Percentiles rank a stretch among this genome's conserved stretches.
phyloP scores from a whole-genome alignment of 2,888 invertebrate species.

The Oscheius sp. region DNA sequence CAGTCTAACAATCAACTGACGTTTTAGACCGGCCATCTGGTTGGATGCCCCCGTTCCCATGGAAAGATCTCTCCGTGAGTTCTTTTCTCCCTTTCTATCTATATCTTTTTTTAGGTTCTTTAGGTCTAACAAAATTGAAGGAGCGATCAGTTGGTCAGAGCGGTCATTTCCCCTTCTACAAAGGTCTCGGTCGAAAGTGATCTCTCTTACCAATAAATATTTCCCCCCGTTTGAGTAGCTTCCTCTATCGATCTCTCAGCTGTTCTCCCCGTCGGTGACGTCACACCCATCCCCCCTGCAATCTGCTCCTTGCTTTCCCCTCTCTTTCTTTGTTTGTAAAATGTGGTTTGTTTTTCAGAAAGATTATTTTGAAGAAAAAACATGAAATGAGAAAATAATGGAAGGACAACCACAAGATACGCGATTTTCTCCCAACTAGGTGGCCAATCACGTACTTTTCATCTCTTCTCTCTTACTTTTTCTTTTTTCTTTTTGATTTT shows the following conservation, averaged over 20 bases:
- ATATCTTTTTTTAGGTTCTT: background rate
- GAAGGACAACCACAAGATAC: no score
- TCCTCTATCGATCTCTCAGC: slow-evolving; percentile 4
- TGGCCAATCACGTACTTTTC: no score
- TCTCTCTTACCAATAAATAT: slow-evolving; percentile 1
- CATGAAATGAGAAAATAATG: no score
- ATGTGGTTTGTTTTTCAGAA: no score
- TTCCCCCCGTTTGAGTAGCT: background rate
- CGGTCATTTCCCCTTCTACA: slow-evolving; percentile 37
- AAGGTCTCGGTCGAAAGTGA: slow-evolving; percentile 27
- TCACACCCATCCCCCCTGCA: slow-evolving; percentile 4
- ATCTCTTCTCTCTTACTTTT: no score
- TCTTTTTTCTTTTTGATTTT: no score
- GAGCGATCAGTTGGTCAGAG: slow-evolving; percentile 43
- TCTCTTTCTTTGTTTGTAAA: background rate
- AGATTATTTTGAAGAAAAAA: no score
- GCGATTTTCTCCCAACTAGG: no score
- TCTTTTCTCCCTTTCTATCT: background rate
- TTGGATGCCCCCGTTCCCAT: slow-evolving; percentile 11
- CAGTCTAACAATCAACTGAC: no score
- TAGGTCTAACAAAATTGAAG: slow-evolving; percentile 23
- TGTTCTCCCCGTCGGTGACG: slow-evolving; percentile 6
- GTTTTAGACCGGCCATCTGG: slow-evolving; percentile 10
- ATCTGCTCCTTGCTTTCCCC: background rate
- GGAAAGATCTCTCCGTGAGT: slow-evolving; percentile 3